Evolutionary conservation across 2,113 vertebrate genomes (phyloP), one percentile per base, ranked within the genome.

Genomic region (Peromyscus leucopus): DNA sequence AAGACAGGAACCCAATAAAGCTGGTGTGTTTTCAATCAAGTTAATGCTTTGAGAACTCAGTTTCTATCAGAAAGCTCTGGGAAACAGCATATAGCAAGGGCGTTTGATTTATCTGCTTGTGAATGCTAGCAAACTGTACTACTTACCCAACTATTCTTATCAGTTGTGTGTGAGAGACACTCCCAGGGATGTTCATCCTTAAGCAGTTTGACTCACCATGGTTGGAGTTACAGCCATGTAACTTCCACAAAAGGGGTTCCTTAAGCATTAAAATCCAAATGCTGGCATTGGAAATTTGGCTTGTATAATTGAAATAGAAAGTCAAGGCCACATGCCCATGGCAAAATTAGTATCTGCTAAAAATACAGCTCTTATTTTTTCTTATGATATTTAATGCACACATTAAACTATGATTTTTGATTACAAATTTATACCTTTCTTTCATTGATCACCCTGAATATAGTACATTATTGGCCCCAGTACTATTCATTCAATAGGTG

Each of bases 221-320:
- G 31, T 76, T 55, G 11, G 65, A 8, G 13, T 21, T 28, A 85
- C 59, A 90, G 42, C 42, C 42, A 42, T 42, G 42, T 42, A 42
- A 42, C 55, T 67, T 24, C 31, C 89, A n/a, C 76, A 26, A 95
- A 48, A 79, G 3, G 13, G 63, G 80, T 15, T 89, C 39, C 46
- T 65, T 55, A 71, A 85, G 13, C 67, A 94, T 85, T 78, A 83
- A 69, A 89, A 57, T 94, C 19, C 19, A 74, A 85, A 61, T 72
- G 16, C 9, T 92, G 48, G 1, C 19, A 28, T 90, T 71, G 79
- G 55, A 28, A 84, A 94, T 46, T 51, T 90, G 5, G 31, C 48
- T 39, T 48, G 19, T 79, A 17, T 88, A 36, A 71, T 75, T 48
- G 79, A 94, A 97, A 67, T 69, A n/a, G 24, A 94, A 93, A 89